Conservation (phyloP, 2,113 vertebrate species). For the Labeo catla region DNA sequence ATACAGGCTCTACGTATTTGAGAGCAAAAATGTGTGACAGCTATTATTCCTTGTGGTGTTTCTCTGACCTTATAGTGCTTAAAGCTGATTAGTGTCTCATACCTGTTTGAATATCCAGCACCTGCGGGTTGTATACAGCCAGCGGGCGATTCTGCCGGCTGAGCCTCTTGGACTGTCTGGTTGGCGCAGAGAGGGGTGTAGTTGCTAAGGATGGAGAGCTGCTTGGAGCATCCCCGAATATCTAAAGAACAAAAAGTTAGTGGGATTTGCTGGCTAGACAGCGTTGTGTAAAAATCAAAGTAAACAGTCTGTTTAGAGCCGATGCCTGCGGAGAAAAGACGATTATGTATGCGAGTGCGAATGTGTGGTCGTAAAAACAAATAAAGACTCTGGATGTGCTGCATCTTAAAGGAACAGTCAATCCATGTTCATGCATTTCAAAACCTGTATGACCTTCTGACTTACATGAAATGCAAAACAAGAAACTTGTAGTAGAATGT, state of each 20-base stretch:
- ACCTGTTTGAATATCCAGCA: slow-evolving; percentile 90
- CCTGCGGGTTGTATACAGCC: slow-evolving; percentile 93
- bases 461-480: not conserved
- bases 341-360: not conserved
- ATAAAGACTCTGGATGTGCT: not conserved
- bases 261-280: slow-evolving; percentile 31
- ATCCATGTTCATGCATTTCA: not conserved
- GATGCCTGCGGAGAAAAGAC: not conserved
- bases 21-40: not conserved
- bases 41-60: slow-evolving; percentile 7
- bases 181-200: slow-evolving; percentile 82
- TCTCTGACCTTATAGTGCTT: not conserved
- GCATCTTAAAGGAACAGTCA: not conserved
- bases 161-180: slow-evolving; percentile 89
- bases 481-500: not conserved
- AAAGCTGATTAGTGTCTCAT: slow-evolving; percentile 62
- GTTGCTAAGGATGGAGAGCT: slow-evolving; percentile 73
- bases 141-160: slow-evolving; percentile 87
- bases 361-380: not conserved
- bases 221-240: slow-evolving; percentile 90
- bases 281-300: not conserved
- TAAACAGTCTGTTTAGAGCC: slow-evolving; percentile 5
- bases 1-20: not conserved
- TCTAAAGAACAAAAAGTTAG: slow-evolving; percentile 71
- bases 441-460: not conserved